Conservation (phyloP, 2,888 invertebrate genomes). For the Hypselothyrea guttata region DNA sequence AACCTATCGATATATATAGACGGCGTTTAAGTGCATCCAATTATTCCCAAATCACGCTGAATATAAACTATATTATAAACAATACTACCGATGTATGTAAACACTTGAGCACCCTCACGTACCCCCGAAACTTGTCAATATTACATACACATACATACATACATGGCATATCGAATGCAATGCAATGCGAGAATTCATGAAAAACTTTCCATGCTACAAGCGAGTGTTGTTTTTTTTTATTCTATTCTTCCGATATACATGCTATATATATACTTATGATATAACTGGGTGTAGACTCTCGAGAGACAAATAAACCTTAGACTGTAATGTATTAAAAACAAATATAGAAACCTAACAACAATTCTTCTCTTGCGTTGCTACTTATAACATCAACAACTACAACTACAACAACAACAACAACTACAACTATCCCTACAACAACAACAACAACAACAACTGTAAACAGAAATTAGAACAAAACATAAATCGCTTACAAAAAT, state of each 20-base stretch:
- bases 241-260: too few species aligned
- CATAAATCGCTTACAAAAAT: conserved; percentile 79
- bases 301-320: conserved; percentile 30
- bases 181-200: conserved; percentile 61
- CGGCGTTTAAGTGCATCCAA: conserved; percentile 33
- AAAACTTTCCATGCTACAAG: conserved; percentile 67
- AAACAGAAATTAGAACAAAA: conserved; percentile 80
- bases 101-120: conserved; percentile 42
- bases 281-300: conserved; percentile 37
- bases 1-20: conserved; percentile 5
- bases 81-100: conserved; percentile 31
- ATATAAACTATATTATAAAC: conserved; percentile 20
- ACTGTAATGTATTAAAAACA: conserved; percentile 48
- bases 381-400: conserved; percentile 49
- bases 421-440: conserved; percentile 28
- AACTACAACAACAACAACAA: conserved; percentile 28
- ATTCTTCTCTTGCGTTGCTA: conserved; percentile 75
- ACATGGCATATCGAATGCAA: conserved; percentile 40
- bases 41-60: conserved; percentile 32
- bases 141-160: conserved; percentile 17
- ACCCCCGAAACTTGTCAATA: conserved; percentile 37
- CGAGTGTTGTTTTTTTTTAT: conserved; percentile 20
- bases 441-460: conserved; percentile 39
- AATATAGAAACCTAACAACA: conserved; percentile 53
- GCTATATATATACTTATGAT: too few species aligned